Evolutionary conservation across 2,888 invertebrate species (phyloP).

Genomic region (Venustoraphidia nigricollis): DNA sequence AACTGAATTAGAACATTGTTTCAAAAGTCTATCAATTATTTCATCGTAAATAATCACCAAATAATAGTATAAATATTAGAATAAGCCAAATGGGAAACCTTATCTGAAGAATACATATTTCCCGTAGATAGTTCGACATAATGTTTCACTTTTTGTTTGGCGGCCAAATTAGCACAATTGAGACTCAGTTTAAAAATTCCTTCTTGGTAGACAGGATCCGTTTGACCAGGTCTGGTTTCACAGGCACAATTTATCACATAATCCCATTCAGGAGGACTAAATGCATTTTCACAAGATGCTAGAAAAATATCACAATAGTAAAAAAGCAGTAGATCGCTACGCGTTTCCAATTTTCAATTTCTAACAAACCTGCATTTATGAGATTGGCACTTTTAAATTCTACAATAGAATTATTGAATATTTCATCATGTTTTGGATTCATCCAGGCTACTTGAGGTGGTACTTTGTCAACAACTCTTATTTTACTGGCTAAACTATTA

Average conservation of each 20-base stretch:
- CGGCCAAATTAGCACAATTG: conserved; percentile 70
- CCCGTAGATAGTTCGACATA: conserved; percentile 79
- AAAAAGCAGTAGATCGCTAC: conserved; percentile 12
- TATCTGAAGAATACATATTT: conserved; percentile 63
- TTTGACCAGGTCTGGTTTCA: conserved; percentile 78
- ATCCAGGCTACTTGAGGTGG: conserved; percentile 88
- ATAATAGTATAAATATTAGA: background rate
- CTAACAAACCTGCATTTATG: conserved; percentile 56
- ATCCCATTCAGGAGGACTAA: conserved; percentile 53
- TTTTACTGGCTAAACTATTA: conserved; percentile 55
- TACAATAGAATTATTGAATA: conserved; percentile 60
- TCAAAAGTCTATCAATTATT: no score
- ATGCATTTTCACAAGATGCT: conserved; percentile 71
- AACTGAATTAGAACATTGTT: no score
- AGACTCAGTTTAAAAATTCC: conserved; percentile 70
- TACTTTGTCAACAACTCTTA: conserved; percentile 82
- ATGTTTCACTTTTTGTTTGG: conserved; percentile 45
- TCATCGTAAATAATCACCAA: no score
- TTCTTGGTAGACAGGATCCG: conserved; percentile 80
- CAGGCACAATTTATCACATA: conserved; percentile 82
- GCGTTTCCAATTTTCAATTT: background rate
- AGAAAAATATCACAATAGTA: conserved; percentile 24
- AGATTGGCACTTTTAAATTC: conserved; percentile 86
- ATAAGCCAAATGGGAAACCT: conserved; percentile 31
- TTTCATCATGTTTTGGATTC: conserved; percentile 52